These are phyloP conservation scores for Chrosomus eos DNA, from an alignment of 2,797 vertebrate species.

Conservation along the genomic window DNA sequence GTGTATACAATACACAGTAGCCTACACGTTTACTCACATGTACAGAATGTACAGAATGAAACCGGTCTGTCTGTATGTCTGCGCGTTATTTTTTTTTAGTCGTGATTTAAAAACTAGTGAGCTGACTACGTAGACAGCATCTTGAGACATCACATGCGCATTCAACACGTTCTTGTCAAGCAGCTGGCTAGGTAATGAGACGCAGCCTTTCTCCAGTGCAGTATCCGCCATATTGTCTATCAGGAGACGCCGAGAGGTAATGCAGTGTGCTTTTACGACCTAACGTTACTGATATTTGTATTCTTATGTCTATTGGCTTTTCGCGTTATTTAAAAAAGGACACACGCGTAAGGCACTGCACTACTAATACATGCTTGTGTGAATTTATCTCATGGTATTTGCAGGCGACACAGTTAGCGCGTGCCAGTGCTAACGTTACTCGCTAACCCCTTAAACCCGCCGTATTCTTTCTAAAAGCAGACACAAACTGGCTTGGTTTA, in stretches of 20 bases:
- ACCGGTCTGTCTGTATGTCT: slow-evolving; percentile 2
- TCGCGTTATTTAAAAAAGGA: neutral
- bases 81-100: neutral
- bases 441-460: slow-evolving; percentile 29
- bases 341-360: neutral
- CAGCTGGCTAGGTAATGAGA: neutral
- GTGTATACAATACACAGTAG: too few relatives aligned
- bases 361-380: neutral
- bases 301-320: neutral
- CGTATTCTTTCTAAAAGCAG: neutral
- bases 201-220: slow-evolving; percentile 66
- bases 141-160: neutral
- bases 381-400: neutral
- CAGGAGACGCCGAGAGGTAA: slow-evolving; percentile 83
- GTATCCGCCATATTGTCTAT: slow-evolving; percentile 86
- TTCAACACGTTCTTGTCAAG: neutral
- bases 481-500: neutral
- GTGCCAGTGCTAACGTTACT: slow-evolving; percentile 3
- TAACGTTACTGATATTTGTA: neutral
- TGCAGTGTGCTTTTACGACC: slow-evolving; percentile 37
- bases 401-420: slow-evolving; percentile 16
- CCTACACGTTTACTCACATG: neutral
- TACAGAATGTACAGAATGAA: neutral
- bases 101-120: neutral
- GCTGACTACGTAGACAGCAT: slow-evolving; percentile 6